These are phyloP conservation scores for Misgurnus anguillicaudatus DNA, from an alignment of 2,113 vertebrate species.

Conservation along the genomic window DNA sequence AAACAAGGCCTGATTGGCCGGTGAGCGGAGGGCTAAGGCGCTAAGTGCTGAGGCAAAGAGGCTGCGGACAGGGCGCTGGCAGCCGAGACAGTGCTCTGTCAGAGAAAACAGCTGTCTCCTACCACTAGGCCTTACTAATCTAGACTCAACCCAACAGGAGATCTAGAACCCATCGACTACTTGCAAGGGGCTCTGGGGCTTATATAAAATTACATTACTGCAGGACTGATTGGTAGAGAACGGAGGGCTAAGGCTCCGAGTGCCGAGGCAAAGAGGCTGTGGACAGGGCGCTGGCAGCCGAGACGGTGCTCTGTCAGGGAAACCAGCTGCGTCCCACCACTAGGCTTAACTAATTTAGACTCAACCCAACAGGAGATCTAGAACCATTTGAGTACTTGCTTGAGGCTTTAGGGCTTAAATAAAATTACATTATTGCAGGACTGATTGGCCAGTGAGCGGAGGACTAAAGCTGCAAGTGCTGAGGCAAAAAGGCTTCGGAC, in stretches of 20 bases:
- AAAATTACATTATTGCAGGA: neutral
- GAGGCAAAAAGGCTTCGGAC: neutral
- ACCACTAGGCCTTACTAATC: slow-evolving; percentile 8
- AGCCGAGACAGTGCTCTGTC: neutral
- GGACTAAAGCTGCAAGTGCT: slow-evolving; percentile 35
- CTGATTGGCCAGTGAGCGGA: slow-evolving; percentile 36
- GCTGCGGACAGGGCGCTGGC: neutral
- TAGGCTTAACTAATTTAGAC: slow-evolving; percentile 4
- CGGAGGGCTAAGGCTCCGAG: slow-evolving; percentile 33
- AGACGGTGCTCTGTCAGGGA: neutral
- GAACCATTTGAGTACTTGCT: neutral
- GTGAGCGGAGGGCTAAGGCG: slow-evolving; percentile 34
- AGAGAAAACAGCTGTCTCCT: neutral
- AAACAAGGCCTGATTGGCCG: slow-evolving; percentile 44
- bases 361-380: neutral
- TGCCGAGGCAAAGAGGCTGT: neutral
- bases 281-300: neutral
- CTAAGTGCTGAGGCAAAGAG: slow-evolving; percentile 33
- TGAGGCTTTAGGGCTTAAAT: no score
- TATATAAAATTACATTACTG: neutral
- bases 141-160: slow-evolving; percentile 10
- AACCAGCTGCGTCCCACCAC: neutral
- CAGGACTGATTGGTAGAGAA: slow-evolving; percentile 32
- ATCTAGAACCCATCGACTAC: neutral
- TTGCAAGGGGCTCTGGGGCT: neutral